These are phyloP conservation scores for Melipona quadrifasciata DNA, from an alignment of 1,140 invertebrate species.

Conservation along the genomic window DNA sequence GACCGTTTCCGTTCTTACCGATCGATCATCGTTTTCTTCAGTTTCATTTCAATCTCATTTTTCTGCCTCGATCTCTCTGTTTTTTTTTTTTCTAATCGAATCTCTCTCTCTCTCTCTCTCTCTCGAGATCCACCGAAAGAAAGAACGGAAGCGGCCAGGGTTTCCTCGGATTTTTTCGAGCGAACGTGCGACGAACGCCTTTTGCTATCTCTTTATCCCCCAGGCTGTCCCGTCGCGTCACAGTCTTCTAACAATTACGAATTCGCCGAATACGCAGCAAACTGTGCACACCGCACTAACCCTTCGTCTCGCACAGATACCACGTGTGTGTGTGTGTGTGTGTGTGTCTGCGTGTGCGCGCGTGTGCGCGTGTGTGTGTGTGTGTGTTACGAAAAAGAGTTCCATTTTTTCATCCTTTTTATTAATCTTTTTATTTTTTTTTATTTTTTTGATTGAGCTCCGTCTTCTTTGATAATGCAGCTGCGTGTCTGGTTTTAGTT, in stretches of 20 bases:
- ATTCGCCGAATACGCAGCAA: constrained; percentile 32
- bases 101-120: background rate
- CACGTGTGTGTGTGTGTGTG: background rate
- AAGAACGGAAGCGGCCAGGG: constrained; percentile 63
- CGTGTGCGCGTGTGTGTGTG: too few relatives aligned
- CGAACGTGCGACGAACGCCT: constrained; percentile 61
- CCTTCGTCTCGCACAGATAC: constrained; percentile 43
- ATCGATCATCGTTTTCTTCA: constrained; percentile 37
- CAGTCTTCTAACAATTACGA: constrained; percentile 64
- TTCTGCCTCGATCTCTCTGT: background rate
- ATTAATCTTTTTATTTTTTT: too few relatives aligned
- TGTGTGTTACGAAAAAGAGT: constrained; percentile 52
- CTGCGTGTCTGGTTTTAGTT: constrained; percentile 29
- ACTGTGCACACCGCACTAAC: constrained; percentile 55
- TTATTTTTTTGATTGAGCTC: constrained; percentile 77
- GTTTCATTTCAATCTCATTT: background rate
- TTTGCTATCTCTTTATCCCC: background rate
- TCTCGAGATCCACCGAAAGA: background rate
- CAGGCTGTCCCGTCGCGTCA: constrained; percentile 54
- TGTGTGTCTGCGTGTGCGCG: too few relatives aligned
- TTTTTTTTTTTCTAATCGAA: too few relatives aligned
- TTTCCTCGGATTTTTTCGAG: constrained; percentile 74
- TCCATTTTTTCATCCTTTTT: constrained; percentile 34
- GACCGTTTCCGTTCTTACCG: constrained; percentile 63
- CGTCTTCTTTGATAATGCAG: constrained; percentile 58